phyloP scores from a whole-genome alignment of 2,113 vertebrate species.

The Physeter macrocephalus region DNA sequence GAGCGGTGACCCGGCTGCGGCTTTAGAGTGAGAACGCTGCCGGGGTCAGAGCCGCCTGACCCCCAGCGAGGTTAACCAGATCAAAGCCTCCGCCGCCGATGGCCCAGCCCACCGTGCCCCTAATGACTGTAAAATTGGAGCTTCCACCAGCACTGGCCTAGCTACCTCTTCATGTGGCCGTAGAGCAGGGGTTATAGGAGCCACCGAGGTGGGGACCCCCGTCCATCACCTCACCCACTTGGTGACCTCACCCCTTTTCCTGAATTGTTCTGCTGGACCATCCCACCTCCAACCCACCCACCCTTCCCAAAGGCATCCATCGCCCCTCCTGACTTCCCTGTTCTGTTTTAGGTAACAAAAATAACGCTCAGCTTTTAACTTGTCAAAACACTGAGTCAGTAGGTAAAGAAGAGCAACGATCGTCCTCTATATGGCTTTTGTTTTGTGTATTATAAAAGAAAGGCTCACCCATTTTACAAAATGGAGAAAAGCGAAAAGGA shows the following conservation, averaged over 20 bases:
- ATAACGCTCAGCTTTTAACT: not conserved
- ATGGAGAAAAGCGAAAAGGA: not conserved
- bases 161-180: constrained; percentile 75
- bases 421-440: not conserved
- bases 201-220: not conserved
- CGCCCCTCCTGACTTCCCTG: not conserved
- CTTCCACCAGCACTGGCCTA: constrained; percentile 62
- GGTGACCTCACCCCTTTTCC: not conserved
- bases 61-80: constrained; percentile 83
- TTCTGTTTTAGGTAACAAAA: not conserved
- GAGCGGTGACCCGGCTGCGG: constrained; percentile 78
- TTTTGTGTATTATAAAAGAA: not conserved
- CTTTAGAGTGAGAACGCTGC: constrained; percentile 76
- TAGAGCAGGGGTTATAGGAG: constrained; percentile 20
- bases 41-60: constrained; percentile 82
- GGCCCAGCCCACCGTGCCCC: constrained; percentile 73
- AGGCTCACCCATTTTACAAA: not conserved
- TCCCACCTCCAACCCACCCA: not conserved
- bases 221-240: not conserved
- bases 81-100: constrained; percentile 81
- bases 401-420: not conserved
- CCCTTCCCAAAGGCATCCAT: not conserved
- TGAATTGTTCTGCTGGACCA: not conserved
- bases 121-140: constrained; percentile 80
- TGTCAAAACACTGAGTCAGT: not conserved